Evolutionary conservation across 2,888 invertebrate genomes (phyloP).

Genomic region (Tipula helvola): DNA sequence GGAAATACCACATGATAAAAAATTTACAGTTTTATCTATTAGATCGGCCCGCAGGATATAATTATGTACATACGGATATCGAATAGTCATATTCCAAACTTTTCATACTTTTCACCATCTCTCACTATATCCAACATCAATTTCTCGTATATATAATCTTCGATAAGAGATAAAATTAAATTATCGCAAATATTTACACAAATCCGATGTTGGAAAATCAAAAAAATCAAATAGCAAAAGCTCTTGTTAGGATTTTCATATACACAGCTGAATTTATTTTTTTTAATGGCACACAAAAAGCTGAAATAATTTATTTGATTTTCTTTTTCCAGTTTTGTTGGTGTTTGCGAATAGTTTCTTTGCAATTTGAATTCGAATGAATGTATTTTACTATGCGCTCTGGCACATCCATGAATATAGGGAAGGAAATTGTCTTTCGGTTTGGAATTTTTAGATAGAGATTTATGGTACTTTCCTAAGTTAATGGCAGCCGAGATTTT

Average conservation of each 20-base stretch:
- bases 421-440: not conserved
- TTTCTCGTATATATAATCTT: not conserved
- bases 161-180: not conserved
- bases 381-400: not conserved
- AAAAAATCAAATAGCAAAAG: not conserved
- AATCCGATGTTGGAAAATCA: not conserved
- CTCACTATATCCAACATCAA: not conserved
- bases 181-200: not conserved
- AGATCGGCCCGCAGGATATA: not conserved
- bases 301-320: not conserved
- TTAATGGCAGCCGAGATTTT: not conserved
- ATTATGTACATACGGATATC: not conserved
- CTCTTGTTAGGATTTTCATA: not conserved
- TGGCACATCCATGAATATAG: not conserved
- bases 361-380: not conserved
- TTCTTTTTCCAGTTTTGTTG: not conserved
- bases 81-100: not conserved
- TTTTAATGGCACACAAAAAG: not conserved
- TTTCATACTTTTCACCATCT: not conserved
- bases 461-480: not conserved
- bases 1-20: not conserved
- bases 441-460: not conserved
- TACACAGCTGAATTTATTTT: not conserved
- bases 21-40: not conserved
- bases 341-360: not conserved